Percentiles rank a stretch among this genome's conserved stretches.
These are phyloP conservation scores for Rhaphigaster nebulosa DNA, from an alignment of 2,888 invertebrate species.

Conservation along the genomic window DNA sequence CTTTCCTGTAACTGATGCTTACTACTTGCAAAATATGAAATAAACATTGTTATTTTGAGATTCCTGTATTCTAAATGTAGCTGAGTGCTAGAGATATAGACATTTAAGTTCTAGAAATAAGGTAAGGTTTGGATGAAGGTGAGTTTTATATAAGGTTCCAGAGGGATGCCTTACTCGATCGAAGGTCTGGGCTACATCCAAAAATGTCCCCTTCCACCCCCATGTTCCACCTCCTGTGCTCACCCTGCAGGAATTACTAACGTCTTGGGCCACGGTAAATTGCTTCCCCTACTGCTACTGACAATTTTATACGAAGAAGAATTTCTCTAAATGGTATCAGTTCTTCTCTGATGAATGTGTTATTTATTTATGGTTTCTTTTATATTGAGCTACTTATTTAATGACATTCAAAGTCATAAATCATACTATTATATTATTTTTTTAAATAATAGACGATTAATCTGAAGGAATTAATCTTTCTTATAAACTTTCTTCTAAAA, in stretches of 20 bases:
- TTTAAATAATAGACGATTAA: too few species aligned
- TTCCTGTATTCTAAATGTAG: background rate
- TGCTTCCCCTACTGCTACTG: background rate
- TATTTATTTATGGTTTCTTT: too few species aligned
- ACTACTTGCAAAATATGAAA: background rate
- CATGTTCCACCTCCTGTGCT: background rate
- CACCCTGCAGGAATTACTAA: background rate
- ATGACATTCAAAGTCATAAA: too few species aligned
- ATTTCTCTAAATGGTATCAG: background rate
- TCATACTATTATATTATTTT: too few species aligned
- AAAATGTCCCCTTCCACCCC: background rate
- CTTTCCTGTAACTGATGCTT: too few species aligned
- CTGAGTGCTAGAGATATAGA: background rate
- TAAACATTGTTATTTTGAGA: background rate
- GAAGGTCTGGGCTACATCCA: background rate
- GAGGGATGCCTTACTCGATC: conserved; percentile 8
- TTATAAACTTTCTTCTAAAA: background rate
- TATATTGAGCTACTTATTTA: too few species aligned
- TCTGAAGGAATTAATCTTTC: too few species aligned
- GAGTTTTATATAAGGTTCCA: background rate
- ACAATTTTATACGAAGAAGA: background rate
- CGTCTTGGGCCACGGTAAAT: background rate
- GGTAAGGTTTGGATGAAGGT: background rate
- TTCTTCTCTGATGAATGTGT: background rate
- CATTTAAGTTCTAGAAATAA: background rate